A percentile compares a stretch with the other conserved stretches of the same genome.
Conservation (phyloP, 2,888 invertebrate genomes). For the Mythimna albipuncta region DNA sequence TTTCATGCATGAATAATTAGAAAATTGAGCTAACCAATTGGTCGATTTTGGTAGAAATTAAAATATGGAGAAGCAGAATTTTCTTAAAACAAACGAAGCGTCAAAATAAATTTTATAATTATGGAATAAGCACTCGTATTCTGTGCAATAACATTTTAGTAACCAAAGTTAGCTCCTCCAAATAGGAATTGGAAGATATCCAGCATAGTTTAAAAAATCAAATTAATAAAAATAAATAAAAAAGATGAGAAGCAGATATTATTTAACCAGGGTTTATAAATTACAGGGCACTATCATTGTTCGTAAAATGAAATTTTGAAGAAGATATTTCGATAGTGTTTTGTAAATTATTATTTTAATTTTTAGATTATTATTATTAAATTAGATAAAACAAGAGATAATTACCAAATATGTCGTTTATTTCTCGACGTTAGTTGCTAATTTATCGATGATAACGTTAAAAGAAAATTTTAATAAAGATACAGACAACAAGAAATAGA, state of each 20-base stretch:
- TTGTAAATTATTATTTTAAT: constrained; percentile 29
- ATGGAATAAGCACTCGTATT: background rate
- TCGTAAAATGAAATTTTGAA: constrained; percentile 34
- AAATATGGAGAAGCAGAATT: constrained; percentile 7
- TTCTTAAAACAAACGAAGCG: constrained; percentile 19
- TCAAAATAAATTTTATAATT: background rate
- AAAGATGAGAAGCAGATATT: background rate
- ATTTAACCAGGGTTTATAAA: constrained; percentile 40
- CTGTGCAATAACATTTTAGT: background rate
- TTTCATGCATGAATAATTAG: constrained; percentile 37
- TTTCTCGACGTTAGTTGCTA: constrained; percentile 59
- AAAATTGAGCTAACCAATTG: background rate
- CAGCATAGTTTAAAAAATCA: background rate
- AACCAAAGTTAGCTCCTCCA: constrained; percentile 15
- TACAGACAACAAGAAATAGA: constrained; percentile 53
- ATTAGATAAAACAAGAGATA: constrained; percentile 40
- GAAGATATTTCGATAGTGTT: constrained; percentile 29
- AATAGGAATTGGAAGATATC: constrained; percentile 17
- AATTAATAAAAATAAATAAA: constrained; percentile 19
- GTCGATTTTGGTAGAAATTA: constrained; percentile 5
- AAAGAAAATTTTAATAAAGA: constrained; percentile 44
- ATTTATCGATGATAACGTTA: constrained; percentile 55
- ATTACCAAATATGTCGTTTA: constrained; percentile 59
- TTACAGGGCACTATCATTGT: constrained; percentile 56
- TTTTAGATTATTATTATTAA: constrained; percentile 19